These are phyloP conservation scores for Antechinus stuartii DNA, from an alignment of 2,113 vertebrate species.

Conservation along the genomic window DNA sequence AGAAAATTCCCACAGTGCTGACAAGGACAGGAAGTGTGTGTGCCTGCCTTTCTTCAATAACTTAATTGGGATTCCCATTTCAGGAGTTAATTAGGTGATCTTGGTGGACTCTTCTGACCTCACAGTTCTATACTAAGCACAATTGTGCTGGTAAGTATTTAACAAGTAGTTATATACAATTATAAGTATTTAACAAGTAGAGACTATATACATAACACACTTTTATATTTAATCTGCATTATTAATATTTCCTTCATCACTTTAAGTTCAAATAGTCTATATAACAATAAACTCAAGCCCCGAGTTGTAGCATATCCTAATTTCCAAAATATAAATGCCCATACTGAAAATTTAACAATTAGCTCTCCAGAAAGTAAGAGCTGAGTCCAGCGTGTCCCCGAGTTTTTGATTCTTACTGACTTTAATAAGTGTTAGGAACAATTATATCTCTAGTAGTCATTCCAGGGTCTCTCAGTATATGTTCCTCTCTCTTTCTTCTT, in stretches of 20 bases:
- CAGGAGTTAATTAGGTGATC: background rate
- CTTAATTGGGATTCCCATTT: background rate
- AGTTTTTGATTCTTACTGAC: background rate
- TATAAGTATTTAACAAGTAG: too few species aligned
- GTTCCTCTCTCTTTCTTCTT: background rate
- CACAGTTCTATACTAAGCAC: background rate
- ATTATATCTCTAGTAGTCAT: background rate
- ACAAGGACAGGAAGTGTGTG: background rate
- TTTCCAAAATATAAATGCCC: background rate
- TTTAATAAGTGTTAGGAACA: background rate
- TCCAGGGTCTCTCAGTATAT: background rate
- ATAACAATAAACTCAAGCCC: too few species aligned
- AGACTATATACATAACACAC: too few species aligned
- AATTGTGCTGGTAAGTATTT: too few species aligned
- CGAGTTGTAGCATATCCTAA: background rate
- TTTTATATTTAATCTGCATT: background rate
- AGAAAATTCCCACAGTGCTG: background rate
- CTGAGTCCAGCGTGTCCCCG: background rate
- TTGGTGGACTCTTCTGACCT: background rate
- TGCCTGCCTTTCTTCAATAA: background rate
- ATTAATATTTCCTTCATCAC: background rate
- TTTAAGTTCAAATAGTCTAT: too few species aligned
- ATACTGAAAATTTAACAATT: background rate
- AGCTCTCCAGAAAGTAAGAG: background rate
- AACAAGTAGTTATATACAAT: too few species aligned